Conservation (phyloP, 2,888 invertebrate genomes). For the Mystacides longicornis region DNA sequence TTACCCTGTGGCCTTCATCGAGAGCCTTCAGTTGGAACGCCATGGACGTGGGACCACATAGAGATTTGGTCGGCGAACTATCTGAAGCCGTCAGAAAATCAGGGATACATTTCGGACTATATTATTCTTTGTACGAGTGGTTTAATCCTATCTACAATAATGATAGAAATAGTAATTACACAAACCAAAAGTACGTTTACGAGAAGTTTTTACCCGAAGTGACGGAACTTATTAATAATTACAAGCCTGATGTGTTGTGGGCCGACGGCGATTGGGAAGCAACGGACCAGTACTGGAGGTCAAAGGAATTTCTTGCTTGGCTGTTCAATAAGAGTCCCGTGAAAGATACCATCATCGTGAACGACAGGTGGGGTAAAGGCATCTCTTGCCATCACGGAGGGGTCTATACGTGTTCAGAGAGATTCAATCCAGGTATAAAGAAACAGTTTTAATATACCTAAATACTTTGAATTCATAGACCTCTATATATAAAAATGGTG, state of each 20-base stretch:
- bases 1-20: slow-evolving; percentile 74
- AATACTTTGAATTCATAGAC: no score
- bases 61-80: slow-evolving; percentile 73
- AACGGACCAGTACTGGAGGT: slow-evolving; percentile 72
- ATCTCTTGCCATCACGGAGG: slow-evolving; percentile 82
- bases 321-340: slow-evolving; percentile 91
- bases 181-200: slow-evolving; percentile 57
- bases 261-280: slow-evolving; percentile 95
- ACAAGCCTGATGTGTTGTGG: slow-evolving; percentile 78
- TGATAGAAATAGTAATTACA: slow-evolving; percentile 59
- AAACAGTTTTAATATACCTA: background rate
- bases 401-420: slow-evolving; percentile 77
- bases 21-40: slow-evolving; percentile 82
- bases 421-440: slow-evolving; percentile 67
- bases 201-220: slow-evolving; percentile 76
- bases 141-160: slow-evolving; percentile 71
- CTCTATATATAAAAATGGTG: no score
- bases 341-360: slow-evolving; percentile 79
- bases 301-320: slow-evolving; percentile 82
- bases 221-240: slow-evolving; percentile 62
- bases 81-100: slow-evolving; percentile 59
- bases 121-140: slow-evolving; percentile 85
- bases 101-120: slow-evolving; percentile 69
- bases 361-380: slow-evolving; percentile 88
- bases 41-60: slow-evolving; percentile 66